These are phyloP conservation scores for Microctonus brassicae DNA, from an alignment of 2,888 invertebrate species.

Conservation along the genomic window DNA sequence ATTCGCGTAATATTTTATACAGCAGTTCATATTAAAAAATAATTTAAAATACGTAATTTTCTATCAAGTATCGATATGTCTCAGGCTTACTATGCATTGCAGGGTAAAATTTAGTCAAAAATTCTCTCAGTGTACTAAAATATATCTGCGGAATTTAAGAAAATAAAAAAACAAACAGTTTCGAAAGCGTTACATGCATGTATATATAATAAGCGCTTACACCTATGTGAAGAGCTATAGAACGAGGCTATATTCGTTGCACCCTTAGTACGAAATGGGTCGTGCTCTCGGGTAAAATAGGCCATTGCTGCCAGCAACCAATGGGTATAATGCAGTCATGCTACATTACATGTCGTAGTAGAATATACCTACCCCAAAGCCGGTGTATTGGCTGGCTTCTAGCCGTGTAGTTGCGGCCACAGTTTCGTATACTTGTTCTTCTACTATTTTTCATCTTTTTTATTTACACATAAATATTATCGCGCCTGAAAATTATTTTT, in stretches of 20 bases:
- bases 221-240: constrained; percentile 46
- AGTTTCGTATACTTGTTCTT: not conserved
- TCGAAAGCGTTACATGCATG: not conserved
- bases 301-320: constrained; percentile 62
- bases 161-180: constrained; percentile 20
- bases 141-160: not conserved
- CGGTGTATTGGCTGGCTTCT: constrained; percentile 30
- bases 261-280: constrained; percentile 61
- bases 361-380: constrained; percentile 13
- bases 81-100: too few species aligned
- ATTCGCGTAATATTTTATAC: too few species aligned
- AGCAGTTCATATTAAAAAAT: too few species aligned
- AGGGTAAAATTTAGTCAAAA: too few species aligned
- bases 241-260: constrained; percentile 47
- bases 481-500: constrained; percentile 10
- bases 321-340: constrained; percentile 58
- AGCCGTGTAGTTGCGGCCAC: constrained; percentile 27
- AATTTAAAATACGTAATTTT: too few species aligned
- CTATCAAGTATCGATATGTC: too few species aligned
- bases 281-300: constrained; percentile 64
- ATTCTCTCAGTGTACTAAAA: too few species aligned
- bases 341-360: constrained; percentile 4
- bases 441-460: not conserved
- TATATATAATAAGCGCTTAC: constrained; percentile 42
- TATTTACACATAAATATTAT: constrained; percentile 19